These are phyloP conservation scores for Coregonus sp. DNA, from an alignment of 2,797 vertebrate genomes.

Conservation along the genomic window DNA sequence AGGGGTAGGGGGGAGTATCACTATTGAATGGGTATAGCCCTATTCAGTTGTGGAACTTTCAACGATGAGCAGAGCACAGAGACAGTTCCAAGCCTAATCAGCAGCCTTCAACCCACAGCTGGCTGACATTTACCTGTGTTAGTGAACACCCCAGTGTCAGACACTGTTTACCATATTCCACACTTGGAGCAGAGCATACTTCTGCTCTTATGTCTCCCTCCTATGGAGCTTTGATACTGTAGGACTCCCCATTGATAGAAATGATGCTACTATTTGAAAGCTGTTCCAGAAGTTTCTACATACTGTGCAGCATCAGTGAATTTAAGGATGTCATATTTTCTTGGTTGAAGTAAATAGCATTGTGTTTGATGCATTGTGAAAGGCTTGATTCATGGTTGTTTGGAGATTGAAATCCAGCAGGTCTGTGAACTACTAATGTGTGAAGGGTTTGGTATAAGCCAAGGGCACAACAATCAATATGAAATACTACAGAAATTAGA, in stretches of 20 bases:
- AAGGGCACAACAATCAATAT: conserved; percentile 4
- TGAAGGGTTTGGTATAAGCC: too few species aligned
- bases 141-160: not conserved
- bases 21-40: too few species aligned
- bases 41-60: not conserved
- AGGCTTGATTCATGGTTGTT: not conserved
- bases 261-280: not conserved
- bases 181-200: not conserved
- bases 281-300: too few species aligned
- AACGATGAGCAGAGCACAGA: not conserved
- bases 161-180: not conserved
- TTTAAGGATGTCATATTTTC: not conserved
- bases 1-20: not conserved
- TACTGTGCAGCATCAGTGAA: not conserved
- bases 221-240: not conserved
- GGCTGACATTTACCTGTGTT: conserved; percentile 2
- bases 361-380: not conserved
- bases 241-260: too few species aligned
- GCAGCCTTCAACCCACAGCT: not conserved
- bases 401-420: not conserved
- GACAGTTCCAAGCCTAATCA: conserved; percentile 1
- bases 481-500: not conserved
- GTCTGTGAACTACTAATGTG: not conserved
- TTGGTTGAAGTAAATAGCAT: not conserved
- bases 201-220: not conserved